Evolutionary conservation across 64 coral and sea anemone genomes (phyloP).

Genomic region (Platygyra sinensis): DNA sequence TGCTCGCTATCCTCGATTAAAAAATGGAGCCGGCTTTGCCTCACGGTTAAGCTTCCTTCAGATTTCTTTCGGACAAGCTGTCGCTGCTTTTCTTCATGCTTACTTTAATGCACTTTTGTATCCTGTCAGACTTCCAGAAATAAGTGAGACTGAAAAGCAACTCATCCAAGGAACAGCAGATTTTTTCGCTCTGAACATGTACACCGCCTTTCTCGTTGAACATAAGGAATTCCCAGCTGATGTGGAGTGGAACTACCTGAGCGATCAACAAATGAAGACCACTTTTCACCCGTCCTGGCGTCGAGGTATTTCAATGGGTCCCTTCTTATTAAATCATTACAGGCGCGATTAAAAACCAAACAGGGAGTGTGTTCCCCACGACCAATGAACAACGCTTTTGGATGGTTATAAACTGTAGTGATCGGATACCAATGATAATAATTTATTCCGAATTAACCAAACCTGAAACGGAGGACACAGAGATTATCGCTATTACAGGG

Average conservation of each 20-base stretch:
- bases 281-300: conserved; percentile 58
- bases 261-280: conserved; percentile 53
- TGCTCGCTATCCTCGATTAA: no score
- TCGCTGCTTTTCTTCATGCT: neutral
- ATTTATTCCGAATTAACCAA: no score
- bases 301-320: conserved; percentile 31
- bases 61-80: no score
- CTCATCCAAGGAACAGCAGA: conserved; percentile 77
- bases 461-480: no score
- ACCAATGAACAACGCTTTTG: no score
- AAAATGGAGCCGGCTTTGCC: no score
- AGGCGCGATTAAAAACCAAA: no score
- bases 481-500: no score
- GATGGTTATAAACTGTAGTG: no score
- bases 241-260: conserved; percentile 59
- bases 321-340: neutral
- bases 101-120: neutral
- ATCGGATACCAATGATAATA: no score
- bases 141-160: conserved; percentile 58
- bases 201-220: conserved; percentile 48
- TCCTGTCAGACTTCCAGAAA: conserved; percentile 43
- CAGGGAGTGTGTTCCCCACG: no score
- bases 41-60: no score
- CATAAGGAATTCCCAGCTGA: conserved; percentile 49
- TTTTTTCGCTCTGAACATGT: conserved; percentile 73